Percentiles rank a stretch among this genome's conserved stretches.
phyloP scores from a whole-genome alignment of 2,113 vertebrate species.

The Neopipo cinnamomea region DNA sequence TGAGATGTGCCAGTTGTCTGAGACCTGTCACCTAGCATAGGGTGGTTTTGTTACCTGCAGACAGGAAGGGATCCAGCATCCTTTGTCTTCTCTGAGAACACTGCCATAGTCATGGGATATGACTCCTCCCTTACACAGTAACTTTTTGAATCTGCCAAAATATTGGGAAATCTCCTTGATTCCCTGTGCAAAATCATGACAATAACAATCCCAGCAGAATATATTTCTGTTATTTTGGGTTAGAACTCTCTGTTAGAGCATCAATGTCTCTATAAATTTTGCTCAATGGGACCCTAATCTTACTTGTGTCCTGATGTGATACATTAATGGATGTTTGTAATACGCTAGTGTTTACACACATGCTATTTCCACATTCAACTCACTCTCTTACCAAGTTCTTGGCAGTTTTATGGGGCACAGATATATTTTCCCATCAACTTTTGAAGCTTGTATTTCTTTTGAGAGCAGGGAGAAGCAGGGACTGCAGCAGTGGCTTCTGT shows the following conservation, averaged over 20 bases:
- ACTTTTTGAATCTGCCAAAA: background rate
- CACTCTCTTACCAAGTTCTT: background rate
- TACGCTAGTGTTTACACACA: background rate
- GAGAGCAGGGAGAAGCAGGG: accelerated
- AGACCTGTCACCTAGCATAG: background rate
- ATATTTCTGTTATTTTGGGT: background rate
- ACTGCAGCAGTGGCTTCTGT: background rate
- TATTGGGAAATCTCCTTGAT: background rate
- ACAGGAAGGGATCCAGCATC: background rate
- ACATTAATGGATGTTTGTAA: background rate
- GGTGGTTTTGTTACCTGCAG: background rate
- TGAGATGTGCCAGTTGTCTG: background rate
- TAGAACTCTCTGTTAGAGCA: background rate
- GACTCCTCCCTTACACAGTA: background rate
- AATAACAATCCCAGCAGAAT: background rate
- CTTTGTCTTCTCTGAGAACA: background rate
- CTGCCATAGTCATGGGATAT: background rate
- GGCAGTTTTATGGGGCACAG: background rate
- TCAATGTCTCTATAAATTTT: background rate
- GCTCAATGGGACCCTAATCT: background rate
- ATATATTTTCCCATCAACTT: background rate
- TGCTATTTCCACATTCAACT: background rate
- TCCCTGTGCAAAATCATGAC: background rate
- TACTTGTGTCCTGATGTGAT: background rate
- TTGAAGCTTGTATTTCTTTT: background rate